Percentiles rank a stretch among this genome's conserved stretches.
These are phyloP conservation scores for Macaria liturata DNA, from an alignment of 2,888 invertebrate species.

Conservation along the genomic window DNA sequence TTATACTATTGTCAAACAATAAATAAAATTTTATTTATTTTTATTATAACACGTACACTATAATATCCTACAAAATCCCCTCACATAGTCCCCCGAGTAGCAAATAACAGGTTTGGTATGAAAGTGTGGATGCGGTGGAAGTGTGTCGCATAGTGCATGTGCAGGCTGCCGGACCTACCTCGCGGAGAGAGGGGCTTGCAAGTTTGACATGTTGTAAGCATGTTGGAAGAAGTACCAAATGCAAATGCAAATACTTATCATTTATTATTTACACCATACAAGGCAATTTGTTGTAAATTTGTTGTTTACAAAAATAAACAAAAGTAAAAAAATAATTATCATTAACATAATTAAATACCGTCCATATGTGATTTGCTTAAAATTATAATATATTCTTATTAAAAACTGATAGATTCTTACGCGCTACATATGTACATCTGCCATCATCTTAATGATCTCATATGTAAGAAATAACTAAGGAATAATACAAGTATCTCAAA, in stretches of 20 bases:
- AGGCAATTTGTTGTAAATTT: neutral
- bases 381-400: neutral
- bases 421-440: too few relatives aligned
- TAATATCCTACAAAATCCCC: too few relatives aligned
- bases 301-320: neutral
- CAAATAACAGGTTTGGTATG: constrained; percentile 56
- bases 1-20: too few relatives aligned
- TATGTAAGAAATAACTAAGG: too few relatives aligned
- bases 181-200: neutral
- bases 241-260: neutral
- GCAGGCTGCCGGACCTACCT: constrained; percentile 26
- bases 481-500: too few relatives aligned
- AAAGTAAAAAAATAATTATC: too few relatives aligned
- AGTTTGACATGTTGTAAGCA: neutral
- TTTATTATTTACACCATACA: neutral
- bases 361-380: neutral
- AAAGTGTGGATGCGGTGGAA: constrained; percentile 50
- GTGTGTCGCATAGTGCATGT: constrained; percentile 51
- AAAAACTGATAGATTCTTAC: too few relatives aligned
- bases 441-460: too few relatives aligned
- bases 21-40: too few relatives aligned
- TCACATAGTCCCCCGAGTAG: constrained; percentile 13
- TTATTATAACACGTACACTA: too few relatives aligned
- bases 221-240: neutral
- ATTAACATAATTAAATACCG: too few relatives aligned